Base-by-base conservation (phyloP, 2,888 invertebrate species). In the Phyllotreta striolata region DNA sequence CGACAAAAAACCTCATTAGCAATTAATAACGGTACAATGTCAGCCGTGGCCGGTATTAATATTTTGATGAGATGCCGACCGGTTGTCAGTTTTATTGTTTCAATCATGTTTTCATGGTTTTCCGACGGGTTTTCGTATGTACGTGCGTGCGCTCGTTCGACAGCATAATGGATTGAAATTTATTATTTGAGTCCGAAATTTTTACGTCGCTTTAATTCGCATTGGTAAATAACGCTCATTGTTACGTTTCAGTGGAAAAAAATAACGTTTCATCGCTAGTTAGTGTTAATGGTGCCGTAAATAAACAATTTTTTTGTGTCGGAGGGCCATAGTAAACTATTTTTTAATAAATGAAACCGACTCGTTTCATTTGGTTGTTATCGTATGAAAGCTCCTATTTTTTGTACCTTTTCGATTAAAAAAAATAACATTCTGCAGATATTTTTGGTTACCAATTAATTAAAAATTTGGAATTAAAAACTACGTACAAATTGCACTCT, bases 1-100 rank as follows among this genome's bases (percentile, higher is more conserved):
- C 66, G 68, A 66, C 69, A 69, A 62, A 52, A 60, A 52, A 63
- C 67, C 61, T 59, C 6, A 46, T 47, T 40, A 60, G 56, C 62
- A 68, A 13, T 68, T 63, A 63, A 64, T 66, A 68, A 66, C 64
- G 59, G 54, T 58, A 49, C 51, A 58, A 58, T 44, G 58, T 58
- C 47, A 40, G 49, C 49, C 49, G 49, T 58, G 24, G 14, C 24
- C 7, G 41, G 58, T 58, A 58, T 58, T 49, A 58, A 58, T 58
- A 58, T 58, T 58, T 58, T 58, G 58, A 58, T 58, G 49, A 58
- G 34, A 58, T 49, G 34, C 24, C 14, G 49, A 12, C 39, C 39
- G 58, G 40, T 58, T 51, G 58, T 49, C 49, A 41, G 49, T 41
- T 47, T 39, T 58, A 58, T 58, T 58, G 49, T 58, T 58, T 49